A percentile compares a stretch with the other conserved stretches of the same genome.
phyloP scores from a whole-genome alignment of 2,113 vertebrate genomes.

The Hystrix cristata region DNA sequence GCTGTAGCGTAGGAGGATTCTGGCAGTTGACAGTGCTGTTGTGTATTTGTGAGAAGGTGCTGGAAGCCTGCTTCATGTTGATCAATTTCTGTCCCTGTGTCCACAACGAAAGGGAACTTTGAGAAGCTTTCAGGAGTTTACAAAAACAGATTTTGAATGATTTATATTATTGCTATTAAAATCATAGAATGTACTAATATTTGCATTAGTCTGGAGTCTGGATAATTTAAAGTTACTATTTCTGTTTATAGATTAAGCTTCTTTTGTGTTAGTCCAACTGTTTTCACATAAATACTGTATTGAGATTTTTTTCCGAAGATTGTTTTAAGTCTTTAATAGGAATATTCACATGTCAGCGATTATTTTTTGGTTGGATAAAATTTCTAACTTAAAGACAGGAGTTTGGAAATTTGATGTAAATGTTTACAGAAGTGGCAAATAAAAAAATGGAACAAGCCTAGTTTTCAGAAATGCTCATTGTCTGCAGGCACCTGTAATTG shows the following conservation, averaged over 20 bases:
- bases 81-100: background rate
- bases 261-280: background rate
- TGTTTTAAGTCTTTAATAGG: background rate
- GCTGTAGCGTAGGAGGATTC: too few relatives aligned
- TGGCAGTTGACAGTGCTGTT: too few relatives aligned
- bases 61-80: background rate
- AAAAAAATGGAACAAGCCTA: background rate
- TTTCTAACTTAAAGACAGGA: background rate
- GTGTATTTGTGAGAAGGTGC: background rate
- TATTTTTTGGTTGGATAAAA: background rate
- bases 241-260: background rate
- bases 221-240: background rate
- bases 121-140: background rate
- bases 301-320: background rate
- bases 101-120: background rate
- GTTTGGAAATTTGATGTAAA: background rate
- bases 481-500: background rate
- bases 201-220: background rate
- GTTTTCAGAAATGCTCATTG: background rate
- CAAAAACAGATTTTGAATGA: background rate
- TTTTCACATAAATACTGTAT: background rate
- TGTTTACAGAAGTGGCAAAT: background rate
- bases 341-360: background rate
- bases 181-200: background rate
- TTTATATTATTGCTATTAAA: background rate